These are phyloP conservation scores for Stenodema calcarata DNA, from an alignment of 2,888 invertebrate species.

Conservation along the genomic window DNA sequence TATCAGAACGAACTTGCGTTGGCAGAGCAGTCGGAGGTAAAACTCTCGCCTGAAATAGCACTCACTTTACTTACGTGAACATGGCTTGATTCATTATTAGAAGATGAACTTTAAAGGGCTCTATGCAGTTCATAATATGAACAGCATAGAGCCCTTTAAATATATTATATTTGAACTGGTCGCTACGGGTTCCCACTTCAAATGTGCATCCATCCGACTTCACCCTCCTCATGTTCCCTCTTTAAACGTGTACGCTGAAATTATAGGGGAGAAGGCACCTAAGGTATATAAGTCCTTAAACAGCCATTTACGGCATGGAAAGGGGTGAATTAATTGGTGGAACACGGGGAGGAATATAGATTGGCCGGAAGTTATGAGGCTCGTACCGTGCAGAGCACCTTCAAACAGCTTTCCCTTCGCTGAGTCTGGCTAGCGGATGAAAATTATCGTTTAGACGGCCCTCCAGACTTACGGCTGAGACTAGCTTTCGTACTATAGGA, in stretches of 20 bases:
- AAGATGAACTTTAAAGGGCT: too few relatives aligned
- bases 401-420: not conserved
- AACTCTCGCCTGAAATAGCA: too few relatives aligned
- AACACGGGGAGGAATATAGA: conserved; percentile 13
- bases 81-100: too few relatives aligned
- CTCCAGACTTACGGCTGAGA: not conserved
- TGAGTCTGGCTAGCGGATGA: not conserved
- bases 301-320: not conserved
- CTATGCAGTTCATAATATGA: too few relatives aligned
- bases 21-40: too few relatives aligned
- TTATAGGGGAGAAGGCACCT: not conserved
- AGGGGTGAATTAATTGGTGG: conserved; percentile 22
- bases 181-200: not conserved
- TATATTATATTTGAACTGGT: too few relatives aligned
- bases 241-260: not conserved
- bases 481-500: not conserved
- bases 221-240: not conserved
- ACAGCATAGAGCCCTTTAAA: too few relatives aligned
- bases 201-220: not conserved
- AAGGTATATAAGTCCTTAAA: not conserved
- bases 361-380: not conserved
- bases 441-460: not conserved
- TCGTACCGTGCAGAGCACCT: not conserved
- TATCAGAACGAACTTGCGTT: too few relatives aligned
- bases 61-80: too few relatives aligned